phyloP scores from a whole-genome alignment of 2,113 vertebrate species.

The Xyliphius kryptos region DNA sequence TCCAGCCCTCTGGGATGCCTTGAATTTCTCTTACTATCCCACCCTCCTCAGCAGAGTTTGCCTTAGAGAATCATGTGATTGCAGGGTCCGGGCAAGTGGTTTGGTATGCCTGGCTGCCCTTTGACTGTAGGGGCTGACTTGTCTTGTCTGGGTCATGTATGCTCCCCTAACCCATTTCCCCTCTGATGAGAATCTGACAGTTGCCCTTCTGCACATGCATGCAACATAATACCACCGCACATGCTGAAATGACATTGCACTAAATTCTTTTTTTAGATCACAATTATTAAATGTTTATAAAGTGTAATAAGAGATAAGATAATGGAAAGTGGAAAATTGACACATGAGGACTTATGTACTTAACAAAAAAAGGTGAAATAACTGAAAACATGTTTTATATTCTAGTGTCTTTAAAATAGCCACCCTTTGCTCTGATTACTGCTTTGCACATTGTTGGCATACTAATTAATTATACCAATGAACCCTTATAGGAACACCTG shows the following conservation, averaged over 20 bases:
- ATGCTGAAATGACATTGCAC: background rate
- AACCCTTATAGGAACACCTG: no score
- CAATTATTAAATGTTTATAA: no score
- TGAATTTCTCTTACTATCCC: constrained; percentile 38
- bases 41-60: constrained; percentile 41
- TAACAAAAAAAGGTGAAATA: no score
- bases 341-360: no score
- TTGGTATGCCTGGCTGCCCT: constrained; percentile 80
- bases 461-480: no score
- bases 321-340: no score
- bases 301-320: no score
- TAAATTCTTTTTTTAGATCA: background rate
- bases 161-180: constrained; percentile 64
- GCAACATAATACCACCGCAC: background rate
- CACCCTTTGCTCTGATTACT: no score
- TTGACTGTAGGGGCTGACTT: constrained; percentile 75
- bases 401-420: no score
- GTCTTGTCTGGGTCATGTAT: constrained; percentile 71
- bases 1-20: constrained; percentile 41
- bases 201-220: constrained; percentile 20
- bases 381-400: no score
- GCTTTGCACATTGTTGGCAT: no score
- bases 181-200: constrained; percentile 67
- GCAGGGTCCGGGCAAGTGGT: constrained; percentile 52
- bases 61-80: background rate